Evolutionary conservation across 2,888 invertebrate species (phyloP).

Genomic region (Oligia latruncula): DNA sequence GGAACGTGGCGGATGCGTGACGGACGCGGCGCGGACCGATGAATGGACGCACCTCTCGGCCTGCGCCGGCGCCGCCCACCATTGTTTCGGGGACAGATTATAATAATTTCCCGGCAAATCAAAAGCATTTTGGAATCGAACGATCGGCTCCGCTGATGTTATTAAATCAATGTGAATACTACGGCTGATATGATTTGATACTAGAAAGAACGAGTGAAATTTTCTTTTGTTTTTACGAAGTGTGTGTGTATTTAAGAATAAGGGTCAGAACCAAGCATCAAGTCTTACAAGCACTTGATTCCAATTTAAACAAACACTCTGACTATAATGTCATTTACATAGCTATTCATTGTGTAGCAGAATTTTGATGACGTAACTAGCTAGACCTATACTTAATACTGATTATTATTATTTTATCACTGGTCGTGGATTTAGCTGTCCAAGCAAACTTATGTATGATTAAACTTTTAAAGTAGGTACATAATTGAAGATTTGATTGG

Average conservation of each 20-base stretch:
- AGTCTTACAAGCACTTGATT: background rate
- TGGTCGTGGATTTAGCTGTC: background rate
- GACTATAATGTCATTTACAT: background rate
- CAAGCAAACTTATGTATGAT: background rate
- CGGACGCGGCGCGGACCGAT: constrained; percentile 58
- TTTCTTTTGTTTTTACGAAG: background rate
- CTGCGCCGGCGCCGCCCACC: constrained; percentile 79
- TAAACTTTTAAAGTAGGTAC: background rate
- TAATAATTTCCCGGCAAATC: constrained; percentile 88
- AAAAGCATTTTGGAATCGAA: constrained; percentile 88
- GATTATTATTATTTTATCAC: background rate
- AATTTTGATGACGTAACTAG: background rate
- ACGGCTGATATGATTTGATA: constrained; percentile 68
- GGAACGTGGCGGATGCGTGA: constrained; percentile 47
- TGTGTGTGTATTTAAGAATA: background rate
- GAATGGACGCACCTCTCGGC: constrained; percentile 68
- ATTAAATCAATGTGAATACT: constrained; percentile 82
- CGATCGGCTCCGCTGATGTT: constrained; percentile 82
- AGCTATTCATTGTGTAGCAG: background rate
- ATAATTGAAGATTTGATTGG: background rate
- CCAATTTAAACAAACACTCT: background rate
- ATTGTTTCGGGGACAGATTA: constrained; percentile 87
- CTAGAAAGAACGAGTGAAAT: constrained; percentile 32
- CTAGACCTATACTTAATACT: background rate
- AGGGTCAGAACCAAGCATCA: background rate